A percentile compares a stretch with the other conserved stretches of the same genome.
These are phyloP conservation scores for Andrena trimmerana DNA, from an alignment of 2,888 invertebrate genomes.

Conservation along the genomic window DNA sequence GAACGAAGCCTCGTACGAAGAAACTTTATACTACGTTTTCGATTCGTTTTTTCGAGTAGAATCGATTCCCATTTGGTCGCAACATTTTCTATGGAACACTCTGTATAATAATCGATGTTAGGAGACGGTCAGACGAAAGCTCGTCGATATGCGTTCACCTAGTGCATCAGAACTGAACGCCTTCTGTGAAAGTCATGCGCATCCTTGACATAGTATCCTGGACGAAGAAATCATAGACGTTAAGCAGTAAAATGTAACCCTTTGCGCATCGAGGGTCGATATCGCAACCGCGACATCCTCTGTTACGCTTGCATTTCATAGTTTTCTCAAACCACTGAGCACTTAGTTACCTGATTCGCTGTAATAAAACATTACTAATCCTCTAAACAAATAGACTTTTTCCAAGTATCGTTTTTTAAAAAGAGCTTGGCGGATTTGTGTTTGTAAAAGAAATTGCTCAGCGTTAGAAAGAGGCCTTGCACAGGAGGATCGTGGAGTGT, in stretches of 20 bases:
- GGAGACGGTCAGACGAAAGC: conserved; percentile 15
- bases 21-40: background rate
- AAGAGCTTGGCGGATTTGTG: too few species aligned
- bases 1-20: background rate
- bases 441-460: too few species aligned
- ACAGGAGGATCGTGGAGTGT: background rate
- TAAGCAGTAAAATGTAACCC: background rate
- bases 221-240: conserved; percentile 7
- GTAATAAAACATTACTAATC: background rate
- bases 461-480: too few species aligned
- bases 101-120: background rate
- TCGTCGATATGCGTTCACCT: conserved; percentile 13
- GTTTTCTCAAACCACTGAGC: background rate
- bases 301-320: background rate
- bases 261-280: background rate
- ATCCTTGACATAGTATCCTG: conserved; percentile 37
- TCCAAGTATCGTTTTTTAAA: too few species aligned
- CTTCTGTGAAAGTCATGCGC: conserved; percentile 34
- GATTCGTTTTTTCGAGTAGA: background rate
- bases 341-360: background rate
- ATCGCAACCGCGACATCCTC: background rate
- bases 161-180: conserved; percentile 15
- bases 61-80: background rate
- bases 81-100: background rate
- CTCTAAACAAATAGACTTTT: background rate